Base-by-base conservation (phyloP, 2,888 invertebrate species). In the Azorinus chamasolen region DNA sequence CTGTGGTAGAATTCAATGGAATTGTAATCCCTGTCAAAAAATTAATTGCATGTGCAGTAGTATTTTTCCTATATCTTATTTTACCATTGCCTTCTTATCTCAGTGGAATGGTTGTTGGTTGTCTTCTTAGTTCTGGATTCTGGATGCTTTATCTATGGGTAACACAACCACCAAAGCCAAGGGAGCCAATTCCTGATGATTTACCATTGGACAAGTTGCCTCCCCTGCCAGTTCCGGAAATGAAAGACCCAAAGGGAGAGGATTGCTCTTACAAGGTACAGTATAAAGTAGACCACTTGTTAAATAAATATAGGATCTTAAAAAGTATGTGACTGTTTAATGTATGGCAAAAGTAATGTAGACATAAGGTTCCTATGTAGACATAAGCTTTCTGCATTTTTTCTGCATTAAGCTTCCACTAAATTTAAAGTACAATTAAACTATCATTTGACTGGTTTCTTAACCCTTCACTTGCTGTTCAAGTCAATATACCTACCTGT, bases 211-310 rank as follows among this genome's bases (percentile, higher is more conserved):
- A 85, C 22, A 59, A 89, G 37, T 81, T 90, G 12, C 90, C 90
- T 41, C 89, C 89, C 2, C 81, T 90, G 65, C 55, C 83, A n/a
- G 78, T 87, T 5, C 91, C 91, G 46, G 89, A 89, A 77, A 89
- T 89, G 79, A 88, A 81, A 64, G 79, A 84, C 57, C 79, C 84
- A 20, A 81, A 83, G 61, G 87, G 84, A 53, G 85, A 87, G 55
- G 90, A 91, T 79, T 87, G 87, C 8, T 83, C 83, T 62, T 91
- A 89, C 72, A 91, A 90, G 88, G 92, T 92, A 79, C 32, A 32
- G 4, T 32, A 10, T 32, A 32, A 32, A 32, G 32, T 32, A 32
- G 32, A n/a, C n/a, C n/a, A n/a, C n/a, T n/a, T n/a, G n/a, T n/a
- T n/a, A n/a, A n/a, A n/a, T n/a, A n/a, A n/a, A n/a, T n/a, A n/a